Base-by-base conservation (phyloP, 2,797 vertebrate genomes). In the Molothrus ater region DNA sequence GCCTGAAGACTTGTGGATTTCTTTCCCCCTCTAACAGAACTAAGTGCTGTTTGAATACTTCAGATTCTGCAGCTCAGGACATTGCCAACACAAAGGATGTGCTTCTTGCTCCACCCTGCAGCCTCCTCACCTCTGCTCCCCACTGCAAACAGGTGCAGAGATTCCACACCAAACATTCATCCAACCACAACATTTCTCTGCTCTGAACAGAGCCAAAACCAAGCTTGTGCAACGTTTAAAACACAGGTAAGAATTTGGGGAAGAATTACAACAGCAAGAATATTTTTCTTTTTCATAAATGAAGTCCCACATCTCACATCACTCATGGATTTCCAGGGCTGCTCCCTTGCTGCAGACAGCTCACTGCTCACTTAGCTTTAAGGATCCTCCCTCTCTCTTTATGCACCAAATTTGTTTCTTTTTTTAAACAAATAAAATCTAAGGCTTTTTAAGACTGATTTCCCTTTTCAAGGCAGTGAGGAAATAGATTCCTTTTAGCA, bases 401-500 rank as follows among this genome's bases (percentile, higher is more conserved):
- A 89, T 93, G 81, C 54, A 84, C 61, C 81, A 94, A 91, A 86
- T 64, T 79, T 79, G 88, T 93, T 97, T 97, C 80, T 88, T 96
- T 92, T 96, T 96, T 29, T n/a, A 74, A 97, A 96, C 96, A 98
- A 98, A 97, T 96, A 93, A 96, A 97, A 97, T 95, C 74, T 25
- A 76, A 91, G 54, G 68, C 71, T 87, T 96, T 91, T 93, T 26
- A 93, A 93, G 80, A 93, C 92, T 74, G 92, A 97, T 96, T 97
- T 97, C 90, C 95, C 95, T 93, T 96, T 95, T 96, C 94, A 96
- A 96, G 94, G 96, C 95, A 95, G 94, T 69, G 87, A 96, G 95
- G 96, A 97, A 98, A 97, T 96, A 93, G 93, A 97, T 97, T 97
- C 97, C 95, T 97, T 97, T 98, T 98, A 97, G 97, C 93, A 92